Base-by-base conservation (phyloP, 2,888 invertebrate species). In the Autographa gamma region DNA sequence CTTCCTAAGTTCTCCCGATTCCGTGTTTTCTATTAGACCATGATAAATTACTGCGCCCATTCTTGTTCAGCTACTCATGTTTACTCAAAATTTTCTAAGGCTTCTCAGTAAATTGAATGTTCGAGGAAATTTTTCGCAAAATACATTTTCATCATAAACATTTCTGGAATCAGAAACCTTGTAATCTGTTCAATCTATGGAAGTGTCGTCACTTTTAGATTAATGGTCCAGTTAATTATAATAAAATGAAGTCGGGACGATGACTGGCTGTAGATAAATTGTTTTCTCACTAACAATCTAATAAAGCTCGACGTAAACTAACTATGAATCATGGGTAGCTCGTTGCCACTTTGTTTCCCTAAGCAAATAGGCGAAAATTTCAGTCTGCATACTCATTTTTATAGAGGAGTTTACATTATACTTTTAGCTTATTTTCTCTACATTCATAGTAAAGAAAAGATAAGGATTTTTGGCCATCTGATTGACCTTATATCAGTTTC, bases 221-320 rank as follows among this genome's bases (percentile, higher is more conserved):
- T 82, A 79, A 82, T 80, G 73, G 68, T 69, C 34, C 31, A 63
- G 73, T 64, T 79, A 79, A 82, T 79, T 77, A 77, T 79, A 69
- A 69, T 70, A 73, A 77, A 76, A 74, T 71, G 48, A 71, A 77
- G 76, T 71, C 71, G 71, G 74, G 60, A 61, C 74, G 60, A 56
- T 72, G 66, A 73, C 34, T 75, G 71, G 60, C 74, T 68, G 69
- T 38, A 62, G 71, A 82, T 71, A 79, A 79, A 81, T 79, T 73
- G 71, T 80, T 69, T 54, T 70, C 58, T 59, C 68, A 56, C 41
- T 66, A 69, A 76, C 73, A 76, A 63, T 60, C 32, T 73, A 71
- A 77, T 79, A 71, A 77, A 31, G 25, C 19, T 11, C 58, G 56
- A 63, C 59, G 61, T 58, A 63, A 25, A 64, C 70, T 73, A 73